Conservation (phyloP, 2,113 vertebrate genomes). For the Parus major region DNA sequence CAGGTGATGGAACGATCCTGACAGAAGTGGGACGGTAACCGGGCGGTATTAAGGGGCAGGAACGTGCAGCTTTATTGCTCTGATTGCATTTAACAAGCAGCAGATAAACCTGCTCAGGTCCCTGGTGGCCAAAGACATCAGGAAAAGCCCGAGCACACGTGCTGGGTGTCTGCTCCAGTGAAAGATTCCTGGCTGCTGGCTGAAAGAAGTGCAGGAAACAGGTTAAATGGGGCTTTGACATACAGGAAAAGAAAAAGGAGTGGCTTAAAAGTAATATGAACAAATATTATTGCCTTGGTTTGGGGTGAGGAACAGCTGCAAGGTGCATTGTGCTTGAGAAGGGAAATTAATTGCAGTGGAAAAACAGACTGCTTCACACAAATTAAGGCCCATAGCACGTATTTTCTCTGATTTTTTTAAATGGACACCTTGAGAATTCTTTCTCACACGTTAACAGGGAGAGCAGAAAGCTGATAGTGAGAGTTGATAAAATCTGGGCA, state of each 20-base stretch:
- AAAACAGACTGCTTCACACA: neutral
- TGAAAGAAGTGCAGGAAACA: constrained; percentile 38
- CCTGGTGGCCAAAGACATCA: neutral
- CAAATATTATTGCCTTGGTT: neutral
- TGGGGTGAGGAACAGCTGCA: neutral
- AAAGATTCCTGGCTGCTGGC: neutral
- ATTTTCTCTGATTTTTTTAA: neutral
- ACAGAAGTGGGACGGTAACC: constrained; percentile 6
- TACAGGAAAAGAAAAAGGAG: constrained; percentile 23
- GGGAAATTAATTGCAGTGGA: neutral
- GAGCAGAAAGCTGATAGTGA: neutral
- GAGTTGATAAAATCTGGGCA: neutral
- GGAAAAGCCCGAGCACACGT: neutral
- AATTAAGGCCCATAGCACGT: neutral
- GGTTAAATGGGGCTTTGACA: constrained; percentile 1
- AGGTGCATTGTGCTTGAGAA: neutral
- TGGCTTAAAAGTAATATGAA: neutral
- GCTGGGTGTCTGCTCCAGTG: neutral
- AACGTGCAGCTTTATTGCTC: neutral
- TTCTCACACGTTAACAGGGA: neutral
- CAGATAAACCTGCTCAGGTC: neutral
- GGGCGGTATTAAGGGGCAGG: neutral
- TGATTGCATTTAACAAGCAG: neutral
- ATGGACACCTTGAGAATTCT: neutral
- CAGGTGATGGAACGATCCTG: constrained; percentile 4